Percentiles rank a stretch among this genome's conserved stretches.
Evolutionary conservation across 2,888 invertebrate genomes (phyloP).

Genomic region (Ochlodes sylvanus): DNA sequence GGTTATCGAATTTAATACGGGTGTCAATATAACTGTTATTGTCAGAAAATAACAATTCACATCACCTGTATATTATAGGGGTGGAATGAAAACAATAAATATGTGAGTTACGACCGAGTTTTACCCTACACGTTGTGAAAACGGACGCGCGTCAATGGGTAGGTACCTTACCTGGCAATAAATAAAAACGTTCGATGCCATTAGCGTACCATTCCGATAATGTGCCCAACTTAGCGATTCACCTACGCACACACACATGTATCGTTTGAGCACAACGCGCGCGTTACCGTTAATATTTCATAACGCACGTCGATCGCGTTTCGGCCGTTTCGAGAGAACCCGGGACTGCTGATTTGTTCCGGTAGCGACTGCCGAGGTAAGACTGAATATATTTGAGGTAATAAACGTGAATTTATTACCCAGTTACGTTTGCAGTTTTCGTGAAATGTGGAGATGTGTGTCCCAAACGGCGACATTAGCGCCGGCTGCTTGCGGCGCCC

Average conservation of each 20-base stretch:
- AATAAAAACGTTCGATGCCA: constrained; percentile 70
- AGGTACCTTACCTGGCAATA: constrained; percentile 59
- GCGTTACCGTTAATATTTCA: constrained; percentile 72
- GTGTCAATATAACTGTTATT: neutral
- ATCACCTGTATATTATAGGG: constrained; percentile 11
- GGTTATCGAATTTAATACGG: constrained; percentile 5
- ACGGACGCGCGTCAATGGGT: constrained; percentile 55
- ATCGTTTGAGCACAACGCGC: constrained; percentile 65
- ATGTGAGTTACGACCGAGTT: constrained; percentile 56
- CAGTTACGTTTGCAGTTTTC: constrained; percentile 81
- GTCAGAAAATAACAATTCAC: constrained; percentile 1
- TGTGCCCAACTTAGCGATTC: constrained; percentile 63
- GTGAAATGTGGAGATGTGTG: constrained; percentile 78
- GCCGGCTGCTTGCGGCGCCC: constrained; percentile 51
- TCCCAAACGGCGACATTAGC: constrained; percentile 65
- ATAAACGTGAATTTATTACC: constrained; percentile 82
- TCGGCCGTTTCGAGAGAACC: constrained; percentile 54
- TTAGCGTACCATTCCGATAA: constrained; percentile 70
- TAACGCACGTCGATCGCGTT: constrained; percentile 65
- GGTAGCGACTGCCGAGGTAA: constrained; percentile 70
- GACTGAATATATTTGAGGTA: constrained; percentile 74
- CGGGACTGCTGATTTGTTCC: constrained; percentile 73
- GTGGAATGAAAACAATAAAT: constrained; percentile 25
- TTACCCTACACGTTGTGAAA: constrained; percentile 54
- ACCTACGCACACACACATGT: constrained; percentile 45